Base-by-base conservation (phyloP, 2,888 invertebrate genomes). In the Antitype chi region DNA sequence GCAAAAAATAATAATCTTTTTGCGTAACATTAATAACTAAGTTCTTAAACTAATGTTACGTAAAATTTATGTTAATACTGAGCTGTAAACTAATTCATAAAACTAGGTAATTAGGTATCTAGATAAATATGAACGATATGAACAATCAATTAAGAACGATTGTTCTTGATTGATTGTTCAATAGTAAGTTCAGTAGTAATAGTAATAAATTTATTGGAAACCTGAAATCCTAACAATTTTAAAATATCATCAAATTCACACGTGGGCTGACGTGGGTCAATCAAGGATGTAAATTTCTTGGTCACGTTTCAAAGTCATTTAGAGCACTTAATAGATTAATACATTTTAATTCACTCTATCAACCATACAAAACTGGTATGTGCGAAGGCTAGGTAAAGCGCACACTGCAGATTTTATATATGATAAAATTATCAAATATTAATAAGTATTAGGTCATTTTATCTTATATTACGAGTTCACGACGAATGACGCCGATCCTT, bases 261-360 rank as follows among this genome's bases (percentile, higher is more conserved):
- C 66, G 25, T 59, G 11, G 32, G 52, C 32, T 32, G n/a, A n/a
- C n/a, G n/a, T n/a, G n/a, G n/a, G n/a, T n/a, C 20, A 53, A 81
- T 81, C 70, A 63, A 76, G 76, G 80, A 80, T 75, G 67, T 82
- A 25, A 70, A 80, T 63, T 15, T 11, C 6, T 28, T 17, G 4
- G 15, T 57, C 38, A 81, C 57, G 75, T 66, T 57, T 57, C 49
- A 70, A 57, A 28, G 67, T 59, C 53, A 70, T 62, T 70, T 66
- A 62, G 8, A 74, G 3, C 15, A 64, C 53, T 52, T 78, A 78
- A 72, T 53, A 9, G 23, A 20, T 38, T 28, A 20, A 28, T 38
- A 9, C 28, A 53, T 66, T 75, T 47, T 47, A 43, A 64, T 70
- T 55, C 17, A 49, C 8, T 49, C 38, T 17, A 70, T 77, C n/a